Conservation (phyloP, 2,113 vertebrate species). For the Oceanites oceanicus region DNA sequence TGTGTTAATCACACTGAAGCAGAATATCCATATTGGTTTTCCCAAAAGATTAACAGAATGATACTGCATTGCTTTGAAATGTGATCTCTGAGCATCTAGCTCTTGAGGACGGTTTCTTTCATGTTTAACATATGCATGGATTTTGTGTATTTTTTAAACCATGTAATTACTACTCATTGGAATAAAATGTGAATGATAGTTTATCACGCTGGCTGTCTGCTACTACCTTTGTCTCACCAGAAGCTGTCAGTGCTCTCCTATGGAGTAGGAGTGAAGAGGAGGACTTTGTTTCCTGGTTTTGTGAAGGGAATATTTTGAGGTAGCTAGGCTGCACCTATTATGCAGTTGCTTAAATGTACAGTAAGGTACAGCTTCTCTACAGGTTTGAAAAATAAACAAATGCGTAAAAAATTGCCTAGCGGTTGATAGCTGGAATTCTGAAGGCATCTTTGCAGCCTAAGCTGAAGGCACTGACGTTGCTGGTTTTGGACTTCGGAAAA, state of each 20-base stretch:
- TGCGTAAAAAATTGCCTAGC: background rate
- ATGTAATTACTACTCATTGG: background rate
- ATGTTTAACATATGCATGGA: background rate
- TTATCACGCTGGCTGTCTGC: background rate
- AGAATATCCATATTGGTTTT: background rate
- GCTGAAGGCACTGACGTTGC: background rate
- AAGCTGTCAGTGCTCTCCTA: background rate
- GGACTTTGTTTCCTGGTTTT: background rate
- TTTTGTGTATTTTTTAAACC: slow-evolving; percentile 1
- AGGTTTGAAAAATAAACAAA: background rate
- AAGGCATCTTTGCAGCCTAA: background rate
- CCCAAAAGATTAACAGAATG: slow-evolving; percentile 28
- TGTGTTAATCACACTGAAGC: background rate
- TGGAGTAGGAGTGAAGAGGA: background rate
- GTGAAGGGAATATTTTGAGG: background rate
- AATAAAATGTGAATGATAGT: background rate
- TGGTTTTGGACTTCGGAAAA: background rate
- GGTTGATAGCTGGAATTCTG: background rate
- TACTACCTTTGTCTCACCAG: background rate
- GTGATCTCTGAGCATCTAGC: background rate
- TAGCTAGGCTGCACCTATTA: background rate
- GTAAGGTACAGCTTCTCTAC: background rate
- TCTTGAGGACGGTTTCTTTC: background rate
- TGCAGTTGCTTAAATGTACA: background rate
- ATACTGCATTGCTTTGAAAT: slow-evolving; percentile 15